phyloP scores from a whole-genome alignment of 2,113 vertebrate genomes.

The Athene cunicularia region DNA sequence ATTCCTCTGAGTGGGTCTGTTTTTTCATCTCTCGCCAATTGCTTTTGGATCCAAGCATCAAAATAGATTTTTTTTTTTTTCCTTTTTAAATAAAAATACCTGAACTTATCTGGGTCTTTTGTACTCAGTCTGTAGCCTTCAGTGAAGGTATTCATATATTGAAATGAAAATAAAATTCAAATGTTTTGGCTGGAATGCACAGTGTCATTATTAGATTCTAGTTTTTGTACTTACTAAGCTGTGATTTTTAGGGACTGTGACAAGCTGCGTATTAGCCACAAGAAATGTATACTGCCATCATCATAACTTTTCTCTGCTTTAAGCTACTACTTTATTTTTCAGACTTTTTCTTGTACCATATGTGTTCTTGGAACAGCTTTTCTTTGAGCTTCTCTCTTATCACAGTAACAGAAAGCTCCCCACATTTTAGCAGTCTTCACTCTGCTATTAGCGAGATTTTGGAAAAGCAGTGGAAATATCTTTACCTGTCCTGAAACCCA shows the following conservation, averaged over 20 bases:
- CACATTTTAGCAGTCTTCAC: not conserved
- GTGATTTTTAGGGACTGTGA: conserved; percentile 49
- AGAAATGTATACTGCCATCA: not conserved
- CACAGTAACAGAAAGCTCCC: not conserved
- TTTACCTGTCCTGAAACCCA: not conserved
- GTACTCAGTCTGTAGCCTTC: not conserved
- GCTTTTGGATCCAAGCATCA: not conserved
- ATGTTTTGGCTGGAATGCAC: conserved; percentile 5
- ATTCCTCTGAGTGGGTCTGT: not conserved
- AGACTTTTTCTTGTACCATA: not conserved
- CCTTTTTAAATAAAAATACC: not conserved
- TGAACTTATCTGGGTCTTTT: not conserved
- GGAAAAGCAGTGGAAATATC: not conserved
- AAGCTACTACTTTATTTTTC: not conserved
- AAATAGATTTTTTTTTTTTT: not conserved
- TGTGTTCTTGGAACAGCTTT: not conserved
- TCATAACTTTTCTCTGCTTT: conserved; percentile 3
- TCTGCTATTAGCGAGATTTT: not conserved
- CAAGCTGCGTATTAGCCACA: conserved; percentile 40
- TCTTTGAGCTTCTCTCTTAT: not conserved
- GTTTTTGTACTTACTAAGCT: conserved; percentile 19
- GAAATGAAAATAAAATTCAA: conserved; percentile 51
- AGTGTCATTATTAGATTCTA: not conserved
- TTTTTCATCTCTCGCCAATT: not conserved
- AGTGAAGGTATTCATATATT: not conserved